Conservation (phyloP, 1,140 invertebrate species). For the Pollicipes pollicipes region DNA sequence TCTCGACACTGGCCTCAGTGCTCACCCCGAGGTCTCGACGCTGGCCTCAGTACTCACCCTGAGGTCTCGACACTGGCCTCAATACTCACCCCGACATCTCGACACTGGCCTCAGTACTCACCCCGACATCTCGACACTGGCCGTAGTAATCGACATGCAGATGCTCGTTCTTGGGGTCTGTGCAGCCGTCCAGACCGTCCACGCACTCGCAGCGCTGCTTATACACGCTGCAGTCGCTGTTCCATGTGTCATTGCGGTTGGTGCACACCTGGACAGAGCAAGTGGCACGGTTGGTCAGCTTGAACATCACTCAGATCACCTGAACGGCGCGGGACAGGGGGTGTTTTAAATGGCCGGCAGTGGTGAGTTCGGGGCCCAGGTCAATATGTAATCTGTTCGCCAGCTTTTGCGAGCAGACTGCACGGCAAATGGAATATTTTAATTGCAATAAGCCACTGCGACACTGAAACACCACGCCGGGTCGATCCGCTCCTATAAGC, state of each 20-base stretch:
- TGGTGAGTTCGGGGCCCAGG: neutral
- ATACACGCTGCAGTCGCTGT: constrained; percentile 79
- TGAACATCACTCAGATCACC: no score
- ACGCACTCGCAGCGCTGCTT: constrained; percentile 75
- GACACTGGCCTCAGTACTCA: constrained; percentile 27
- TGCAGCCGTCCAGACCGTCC: constrained; percentile 50
- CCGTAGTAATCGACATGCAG: constrained; percentile 87
- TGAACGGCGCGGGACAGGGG: neutral
- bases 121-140: constrained; percentile 54
- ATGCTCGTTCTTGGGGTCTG: constrained; percentile 51
- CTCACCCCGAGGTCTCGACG: no score
- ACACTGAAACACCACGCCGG: no score
- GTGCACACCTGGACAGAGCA: constrained; percentile 52
- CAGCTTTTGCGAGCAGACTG: neutral
- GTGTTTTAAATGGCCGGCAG: neutral
- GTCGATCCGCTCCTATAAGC: no score
- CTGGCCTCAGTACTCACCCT: no score
- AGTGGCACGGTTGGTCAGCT: neutral
- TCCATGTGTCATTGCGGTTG: constrained; percentile 83
- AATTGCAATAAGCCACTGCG: neutral
- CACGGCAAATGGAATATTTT: neutral
- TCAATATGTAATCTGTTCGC: neutral
- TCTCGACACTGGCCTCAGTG: no score
- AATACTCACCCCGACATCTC: no score
- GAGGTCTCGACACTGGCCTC: no score